Conservation (phyloP, 2,888 invertebrate species). For the Melipona bicolor region DNA sequence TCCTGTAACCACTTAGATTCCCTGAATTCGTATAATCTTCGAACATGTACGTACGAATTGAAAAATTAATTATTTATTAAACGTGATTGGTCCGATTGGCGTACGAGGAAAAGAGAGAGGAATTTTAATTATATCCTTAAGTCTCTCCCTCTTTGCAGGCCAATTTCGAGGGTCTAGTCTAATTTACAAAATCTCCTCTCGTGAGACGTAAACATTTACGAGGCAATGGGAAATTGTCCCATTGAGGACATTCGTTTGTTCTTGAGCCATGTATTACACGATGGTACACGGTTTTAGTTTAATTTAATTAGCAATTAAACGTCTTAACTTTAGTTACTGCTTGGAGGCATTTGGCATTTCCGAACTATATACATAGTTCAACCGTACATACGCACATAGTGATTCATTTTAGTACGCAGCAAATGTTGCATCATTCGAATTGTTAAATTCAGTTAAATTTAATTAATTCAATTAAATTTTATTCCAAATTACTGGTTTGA, state of each 20-base stretch:
- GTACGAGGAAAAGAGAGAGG: background rate
- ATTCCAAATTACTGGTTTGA: too few species aligned
- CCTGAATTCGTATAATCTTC: background rate
- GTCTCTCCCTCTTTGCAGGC: background rate
- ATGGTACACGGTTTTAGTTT: background rate
- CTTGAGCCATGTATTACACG: background rate
- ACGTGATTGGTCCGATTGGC: background rate
- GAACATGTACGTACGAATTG: slow-evolving; percentile 9
- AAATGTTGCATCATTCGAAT: background rate
- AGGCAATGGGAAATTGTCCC: slow-evolving; percentile 11
- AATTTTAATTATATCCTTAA: slow-evolving; percentile 34
- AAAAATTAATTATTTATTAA: slow-evolving; percentile 35
- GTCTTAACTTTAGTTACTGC: background rate
- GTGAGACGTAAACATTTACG: slow-evolving; percentile 11
- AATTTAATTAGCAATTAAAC: slow-evolving; percentile 7
- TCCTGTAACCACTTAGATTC: background rate
- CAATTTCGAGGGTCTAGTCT: background rate
- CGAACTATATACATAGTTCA: background rate
- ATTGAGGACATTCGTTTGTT: background rate
- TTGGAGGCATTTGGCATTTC: too few species aligned
- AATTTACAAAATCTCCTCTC: background rate
- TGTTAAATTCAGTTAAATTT: too few species aligned
- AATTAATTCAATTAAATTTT: too few species aligned
- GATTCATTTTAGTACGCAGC: background rate
- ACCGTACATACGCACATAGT: background rate